These are phyloP conservation scores for Nomada lathburiana DNA, from an alignment of 2,888 invertebrate species.

Conservation along the genomic window DNA sequence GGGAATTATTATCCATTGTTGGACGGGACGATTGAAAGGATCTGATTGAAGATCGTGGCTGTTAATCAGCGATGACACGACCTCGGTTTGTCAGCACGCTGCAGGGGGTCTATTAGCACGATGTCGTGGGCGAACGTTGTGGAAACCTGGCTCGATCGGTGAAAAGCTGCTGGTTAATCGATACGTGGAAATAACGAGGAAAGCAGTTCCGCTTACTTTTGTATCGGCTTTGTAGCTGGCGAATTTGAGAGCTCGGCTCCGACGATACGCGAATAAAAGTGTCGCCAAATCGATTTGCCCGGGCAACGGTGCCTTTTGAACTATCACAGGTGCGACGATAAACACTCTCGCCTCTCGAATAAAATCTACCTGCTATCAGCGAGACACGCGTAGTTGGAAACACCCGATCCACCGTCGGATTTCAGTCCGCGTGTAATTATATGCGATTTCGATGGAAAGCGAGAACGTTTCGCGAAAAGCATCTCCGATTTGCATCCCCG, in stretches of 20 bases:
- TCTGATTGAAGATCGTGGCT: not conserved
- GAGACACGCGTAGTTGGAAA: not conserved
- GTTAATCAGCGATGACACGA: conserved; percentile 17
- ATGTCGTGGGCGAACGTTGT: not conserved
- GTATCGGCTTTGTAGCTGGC: no score
- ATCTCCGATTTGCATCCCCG: conserved; percentile 3
- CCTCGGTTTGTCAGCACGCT: not conserved
- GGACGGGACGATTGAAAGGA: conserved; percentile 18
- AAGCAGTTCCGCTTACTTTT: no score
- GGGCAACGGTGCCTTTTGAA: no score
- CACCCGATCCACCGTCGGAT: not conserved
- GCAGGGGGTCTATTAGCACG: not conserved
- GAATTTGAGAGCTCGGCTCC: no score
- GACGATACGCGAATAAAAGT: no score
- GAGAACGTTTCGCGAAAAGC: conserved; percentile 5
- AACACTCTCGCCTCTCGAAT: not conserved
- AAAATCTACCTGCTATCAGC: no score
- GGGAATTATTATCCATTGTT: conserved; percentile 29
- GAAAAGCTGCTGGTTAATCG: not conserved
- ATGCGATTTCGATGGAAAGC: not conserved
- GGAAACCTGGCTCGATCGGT: not conserved
- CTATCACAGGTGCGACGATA: not conserved
- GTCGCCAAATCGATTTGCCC: no score
- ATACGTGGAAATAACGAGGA: not conserved
- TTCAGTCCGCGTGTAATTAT: conserved; percentile 2